Conservation (phyloP, 2,797 vertebrate genomes). For the Etheostoma perlongum region DNA sequence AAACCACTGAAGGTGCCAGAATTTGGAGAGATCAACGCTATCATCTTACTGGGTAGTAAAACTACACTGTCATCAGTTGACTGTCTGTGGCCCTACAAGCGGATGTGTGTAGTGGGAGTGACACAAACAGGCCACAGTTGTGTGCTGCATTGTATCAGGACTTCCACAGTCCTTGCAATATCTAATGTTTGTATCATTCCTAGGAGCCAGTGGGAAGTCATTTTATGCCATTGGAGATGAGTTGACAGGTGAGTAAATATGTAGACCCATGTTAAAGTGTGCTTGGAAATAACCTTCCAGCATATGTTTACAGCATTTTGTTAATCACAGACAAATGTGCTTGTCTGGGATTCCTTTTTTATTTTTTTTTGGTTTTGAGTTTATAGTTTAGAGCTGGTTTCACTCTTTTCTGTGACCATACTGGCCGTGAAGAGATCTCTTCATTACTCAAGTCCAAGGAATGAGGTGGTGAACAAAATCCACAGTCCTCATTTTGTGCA, state of each 20-base stretch:
- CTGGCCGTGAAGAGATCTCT: neutral
- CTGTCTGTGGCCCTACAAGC: slow-evolving; percentile 8
- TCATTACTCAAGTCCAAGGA: neutral
- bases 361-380: too few species aligned
- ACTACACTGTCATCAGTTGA: slow-evolving; percentile 13
- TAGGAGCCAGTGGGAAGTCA: slow-evolving; percentile 86
- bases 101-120: slow-evolving; percentile 1
- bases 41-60: slow-evolving; percentile 86
- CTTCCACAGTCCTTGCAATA: neutral
- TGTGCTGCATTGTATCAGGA: neutral
- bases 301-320: neutral
- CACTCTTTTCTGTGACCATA: neutral
- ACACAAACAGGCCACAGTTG: neutral
- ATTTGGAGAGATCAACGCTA: slow-evolving; percentile 87
- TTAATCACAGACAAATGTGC: too few species aligned
- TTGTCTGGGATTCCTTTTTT: too few species aligned
- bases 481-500: neutral
- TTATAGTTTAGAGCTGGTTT: neutral
- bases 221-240: slow-evolving; percentile 80
- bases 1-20: slow-evolving; percentile 82
- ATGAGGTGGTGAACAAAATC: neutral
- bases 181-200: slow-evolving; percentile 20
- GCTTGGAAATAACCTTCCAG: neutral
- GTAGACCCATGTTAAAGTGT: neutral
- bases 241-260: slow-evolving; percentile 69